Conservation (phyloP, 2,797 vertebrate genomes). For the Phyllotis vaccarum region DNA sequence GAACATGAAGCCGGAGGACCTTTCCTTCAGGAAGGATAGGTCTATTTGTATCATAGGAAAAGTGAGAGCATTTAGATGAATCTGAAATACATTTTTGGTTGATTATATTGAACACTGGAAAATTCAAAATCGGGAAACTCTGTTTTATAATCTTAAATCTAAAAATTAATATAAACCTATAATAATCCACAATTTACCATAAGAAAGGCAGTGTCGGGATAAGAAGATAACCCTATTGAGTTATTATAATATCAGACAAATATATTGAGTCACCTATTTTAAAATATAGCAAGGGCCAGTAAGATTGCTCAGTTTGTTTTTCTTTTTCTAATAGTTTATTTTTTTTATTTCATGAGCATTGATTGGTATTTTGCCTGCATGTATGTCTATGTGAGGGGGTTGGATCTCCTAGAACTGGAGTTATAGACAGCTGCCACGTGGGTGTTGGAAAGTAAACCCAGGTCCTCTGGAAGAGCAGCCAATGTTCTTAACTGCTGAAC, state of each 20-base stretch:
- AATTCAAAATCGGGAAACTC: constrained; percentile 24
- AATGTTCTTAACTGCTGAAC: not conserved
- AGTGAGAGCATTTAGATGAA: not conserved
- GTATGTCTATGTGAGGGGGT: not conserved
- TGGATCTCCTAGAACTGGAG: not conserved
- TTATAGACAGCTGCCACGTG: not conserved
- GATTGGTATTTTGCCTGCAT: not conserved
- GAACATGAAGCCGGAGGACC: not conserved
- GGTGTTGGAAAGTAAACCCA: not conserved
- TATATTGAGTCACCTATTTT: not conserved
- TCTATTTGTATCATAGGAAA: not conserved
- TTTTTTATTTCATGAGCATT: not conserved
- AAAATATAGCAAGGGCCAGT: not conserved
- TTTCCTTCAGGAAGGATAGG: not conserved
- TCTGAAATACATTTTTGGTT: not conserved
- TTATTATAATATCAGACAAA: not conserved
- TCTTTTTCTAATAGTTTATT: not conserved
- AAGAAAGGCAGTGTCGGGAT: constrained; percentile 6
- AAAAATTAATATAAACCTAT: constrained; percentile 42
- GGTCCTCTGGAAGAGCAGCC: not conserved
- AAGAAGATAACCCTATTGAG: not conserved
- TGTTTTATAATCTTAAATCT: constrained; percentile 48
- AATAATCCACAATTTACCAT: constrained; percentile 17
- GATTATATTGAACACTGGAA: not conserved
- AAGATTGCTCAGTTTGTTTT: not conserved